These are phyloP conservation scores for Smittia sp. DNA, from an alignment of 2,888 invertebrate species.

Conservation along the genomic window DNA sequence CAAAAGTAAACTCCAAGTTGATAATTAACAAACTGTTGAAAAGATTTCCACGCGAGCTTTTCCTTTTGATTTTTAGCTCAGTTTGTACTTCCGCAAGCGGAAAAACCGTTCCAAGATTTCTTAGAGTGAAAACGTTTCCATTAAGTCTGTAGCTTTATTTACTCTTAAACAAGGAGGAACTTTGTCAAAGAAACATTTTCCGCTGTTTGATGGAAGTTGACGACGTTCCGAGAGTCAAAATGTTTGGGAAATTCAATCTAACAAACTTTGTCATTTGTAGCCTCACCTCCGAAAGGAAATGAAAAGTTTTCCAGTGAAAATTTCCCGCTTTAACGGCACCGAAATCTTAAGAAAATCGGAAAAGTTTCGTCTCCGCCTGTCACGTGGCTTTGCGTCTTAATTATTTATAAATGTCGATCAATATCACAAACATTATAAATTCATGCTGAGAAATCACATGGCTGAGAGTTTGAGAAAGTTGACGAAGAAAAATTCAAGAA, in stretches of 20 bases:
- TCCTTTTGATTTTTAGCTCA: not conserved
- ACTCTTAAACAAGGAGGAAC: not conserved
- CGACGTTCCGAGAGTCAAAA: conserved; percentile 3
- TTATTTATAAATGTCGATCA: conserved; percentile 39
- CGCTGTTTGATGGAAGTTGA: not conserved
- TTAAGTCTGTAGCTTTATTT: too few relatives aligned
- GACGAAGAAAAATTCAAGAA: not conserved
- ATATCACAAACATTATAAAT: not conserved
- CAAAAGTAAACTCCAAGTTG: not conserved
- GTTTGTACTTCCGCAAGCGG: not conserved
- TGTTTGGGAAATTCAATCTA: conserved; percentile 32
- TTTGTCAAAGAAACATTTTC: conserved; percentile 2
- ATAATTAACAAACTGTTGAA: not conserved
- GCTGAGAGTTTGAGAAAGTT: not conserved
- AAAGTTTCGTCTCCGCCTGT: not conserved
- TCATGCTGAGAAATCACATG: not conserved
- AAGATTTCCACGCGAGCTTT: not conserved
- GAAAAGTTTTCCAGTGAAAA: too few relatives aligned
- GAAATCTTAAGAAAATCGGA: not conserved
- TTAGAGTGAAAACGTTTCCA: too few relatives aligned
- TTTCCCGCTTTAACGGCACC: conserved; percentile 1
- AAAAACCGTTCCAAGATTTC: too few relatives aligned
- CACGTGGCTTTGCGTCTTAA: conserved; percentile 21
- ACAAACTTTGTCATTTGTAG: conserved; percentile 37
- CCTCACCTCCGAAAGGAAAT: not conserved